A percentile compares a stretch with the other conserved stretches of the same genome.
These are phyloP conservation scores for Oplegnathus fasciatus DNA, from an alignment of 2,113 vertebrate genomes.

Conservation along the genomic window DNA sequence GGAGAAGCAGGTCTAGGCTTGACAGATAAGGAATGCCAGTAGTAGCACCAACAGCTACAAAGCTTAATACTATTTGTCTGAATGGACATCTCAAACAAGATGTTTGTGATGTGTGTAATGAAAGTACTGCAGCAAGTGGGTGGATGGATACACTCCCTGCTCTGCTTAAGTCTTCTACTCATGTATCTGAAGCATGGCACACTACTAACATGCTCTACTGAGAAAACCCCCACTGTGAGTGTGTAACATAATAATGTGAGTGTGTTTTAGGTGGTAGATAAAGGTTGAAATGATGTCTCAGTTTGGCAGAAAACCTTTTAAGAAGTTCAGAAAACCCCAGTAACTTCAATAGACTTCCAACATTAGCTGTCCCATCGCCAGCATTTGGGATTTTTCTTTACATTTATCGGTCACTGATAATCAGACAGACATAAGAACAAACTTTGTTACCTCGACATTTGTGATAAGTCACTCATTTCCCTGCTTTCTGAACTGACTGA, in stretches of 20 bases:
- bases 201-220: background rate
- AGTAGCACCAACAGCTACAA: conserved; percentile 20
- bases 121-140: conserved; percentile 1
- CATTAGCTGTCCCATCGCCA: background rate
- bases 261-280: background rate
- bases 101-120: conserved; percentile 12
- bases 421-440: background rate
- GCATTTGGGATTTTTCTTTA: background rate
- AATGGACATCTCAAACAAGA: background rate
- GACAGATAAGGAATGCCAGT: conserved; percentile 51
- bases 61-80: background rate
- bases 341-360: background rate
- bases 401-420: background rate
- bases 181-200: background rate
- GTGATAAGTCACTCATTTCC: background rate
- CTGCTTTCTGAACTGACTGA: background rate
- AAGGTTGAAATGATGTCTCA: background rate
- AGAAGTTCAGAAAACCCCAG: background rate
- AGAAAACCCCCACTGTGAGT: background rate
- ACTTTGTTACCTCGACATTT: background rate
- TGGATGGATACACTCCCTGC: background rate
- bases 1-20: conserved; percentile 52
- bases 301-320: background rate
- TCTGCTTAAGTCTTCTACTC: background rate
- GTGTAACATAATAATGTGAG: background rate